phyloP scores from a whole-genome alignment of 2,888 invertebrate species.

The Nebria salina region DNA sequence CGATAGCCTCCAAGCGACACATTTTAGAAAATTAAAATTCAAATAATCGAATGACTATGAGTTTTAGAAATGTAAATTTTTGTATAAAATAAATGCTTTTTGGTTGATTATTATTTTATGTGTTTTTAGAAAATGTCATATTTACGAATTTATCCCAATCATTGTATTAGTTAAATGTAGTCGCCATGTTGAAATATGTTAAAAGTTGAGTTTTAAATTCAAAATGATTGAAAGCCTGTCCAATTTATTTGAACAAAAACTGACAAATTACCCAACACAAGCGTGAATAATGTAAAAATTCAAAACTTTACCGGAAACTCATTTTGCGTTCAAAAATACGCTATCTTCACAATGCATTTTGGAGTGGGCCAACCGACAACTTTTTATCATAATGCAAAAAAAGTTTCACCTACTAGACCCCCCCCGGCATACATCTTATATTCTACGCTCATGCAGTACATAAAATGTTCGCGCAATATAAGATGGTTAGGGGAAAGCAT shows the following conservation, averaged over 20 bases:
- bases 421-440: conserved; percentile 29
- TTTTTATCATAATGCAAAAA: conserved; percentile 33
- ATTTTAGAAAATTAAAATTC: too few species aligned
- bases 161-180: not conserved
- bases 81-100: too few species aligned
- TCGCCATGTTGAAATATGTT: not conserved
- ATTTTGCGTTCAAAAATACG: not conserved
- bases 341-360: not conserved
- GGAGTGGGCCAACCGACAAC: not conserved
- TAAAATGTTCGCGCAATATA: conserved; percentile 26
- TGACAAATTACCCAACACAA: not conserved
- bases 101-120: too few species aligned
- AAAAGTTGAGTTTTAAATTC: not conserved
- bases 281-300: not conserved
- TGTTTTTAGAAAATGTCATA: too few species aligned
- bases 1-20: not conserved
- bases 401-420: conserved; percentile 20
- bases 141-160: too few species aligned
- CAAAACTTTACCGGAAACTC: not conserved
- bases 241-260: not conserved
- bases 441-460: conserved; percentile 31
- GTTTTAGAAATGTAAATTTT: too few species aligned
- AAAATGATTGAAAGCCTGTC: not conserved
- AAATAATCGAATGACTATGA: too few species aligned
- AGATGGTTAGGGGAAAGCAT: conserved; percentile 4